Conservation (phyloP, 2,888 invertebrate species). For the Philopedon plagiatum region DNA sequence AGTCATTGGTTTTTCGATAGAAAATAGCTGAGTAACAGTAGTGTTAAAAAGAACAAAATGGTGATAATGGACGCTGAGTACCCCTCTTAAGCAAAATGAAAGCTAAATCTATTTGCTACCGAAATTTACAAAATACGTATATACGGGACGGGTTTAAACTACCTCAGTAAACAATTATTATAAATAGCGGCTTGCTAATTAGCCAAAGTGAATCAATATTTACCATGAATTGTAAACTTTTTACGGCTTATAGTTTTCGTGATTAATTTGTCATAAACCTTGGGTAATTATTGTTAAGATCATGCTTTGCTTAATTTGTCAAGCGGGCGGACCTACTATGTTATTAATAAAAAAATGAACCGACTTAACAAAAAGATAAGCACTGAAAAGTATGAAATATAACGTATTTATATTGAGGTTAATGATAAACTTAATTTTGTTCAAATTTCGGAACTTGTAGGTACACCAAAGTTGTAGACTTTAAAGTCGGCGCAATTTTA, state of each 20-base stretch:
- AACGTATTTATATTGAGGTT: no score
- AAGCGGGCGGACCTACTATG: slow-evolving; percentile 10
- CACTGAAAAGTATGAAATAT: no score
- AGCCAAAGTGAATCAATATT: slow-evolving; percentile 39
- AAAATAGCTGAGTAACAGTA: no score
- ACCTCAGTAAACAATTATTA: slow-evolving; percentile 2
- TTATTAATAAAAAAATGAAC: not conserved
- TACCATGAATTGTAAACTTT: slow-evolving; percentile 39
- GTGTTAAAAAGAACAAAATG: no score
- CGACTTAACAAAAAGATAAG: no score
- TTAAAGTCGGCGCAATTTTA: no score
- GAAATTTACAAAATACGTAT: slow-evolving; percentile 3
- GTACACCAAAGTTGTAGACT: no score
- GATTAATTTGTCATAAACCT: slow-evolving; percentile 37
- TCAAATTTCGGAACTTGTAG: no score
- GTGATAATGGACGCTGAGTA: no score
- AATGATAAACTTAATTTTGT: no score
- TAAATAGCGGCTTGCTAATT: slow-evolving; percentile 20
- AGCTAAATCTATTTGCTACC: not conserved
- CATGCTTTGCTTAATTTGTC: slow-evolving; percentile 9
- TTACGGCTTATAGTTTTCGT: slow-evolving; percentile 39
- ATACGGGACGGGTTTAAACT: not conserved
- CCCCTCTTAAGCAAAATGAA: no score
- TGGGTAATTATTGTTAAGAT: slow-evolving; percentile 33
- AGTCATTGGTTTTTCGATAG: no score